Conservation (phyloP, 2,888 invertebrate genomes). For the Sesia bembeciformis region DNA sequence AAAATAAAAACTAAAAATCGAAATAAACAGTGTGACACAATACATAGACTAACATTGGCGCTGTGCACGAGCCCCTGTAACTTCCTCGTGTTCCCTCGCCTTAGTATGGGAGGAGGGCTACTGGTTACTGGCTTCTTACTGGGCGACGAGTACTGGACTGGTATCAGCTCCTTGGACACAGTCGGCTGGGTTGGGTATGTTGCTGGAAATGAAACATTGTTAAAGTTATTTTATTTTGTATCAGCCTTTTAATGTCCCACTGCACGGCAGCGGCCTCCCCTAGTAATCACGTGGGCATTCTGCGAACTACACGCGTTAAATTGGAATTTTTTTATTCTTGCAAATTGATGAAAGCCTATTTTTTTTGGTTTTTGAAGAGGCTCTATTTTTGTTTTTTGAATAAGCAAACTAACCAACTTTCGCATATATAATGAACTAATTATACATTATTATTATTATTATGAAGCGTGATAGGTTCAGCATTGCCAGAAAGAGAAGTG, state of each 20-base stretch:
- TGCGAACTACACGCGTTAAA: too few relatives aligned
- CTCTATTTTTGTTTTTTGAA: too few relatives aligned
- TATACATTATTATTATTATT: too few relatives aligned
- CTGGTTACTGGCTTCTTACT: constrained; percentile 34
- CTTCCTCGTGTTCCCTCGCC: constrained; percentile 41
- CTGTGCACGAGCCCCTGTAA: constrained; percentile 20
- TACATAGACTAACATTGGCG: constrained; percentile 54
- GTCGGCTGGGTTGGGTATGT: constrained; percentile 51
- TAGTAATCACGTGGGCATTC: neutral
- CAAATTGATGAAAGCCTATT: too few relatives aligned
- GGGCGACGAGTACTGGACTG: constrained; percentile 48
- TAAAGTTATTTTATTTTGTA: neutral
- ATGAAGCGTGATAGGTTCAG: too few relatives aligned
- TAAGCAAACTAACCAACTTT: too few relatives aligned
- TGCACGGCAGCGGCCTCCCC: too few relatives aligned
- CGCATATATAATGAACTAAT: too few relatives aligned
- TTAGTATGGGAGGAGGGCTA: constrained; percentile 56
- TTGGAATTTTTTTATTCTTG: too few relatives aligned
- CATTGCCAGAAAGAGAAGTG: too few relatives aligned
- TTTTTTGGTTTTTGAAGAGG: too few relatives aligned
- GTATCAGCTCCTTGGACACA: constrained; percentile 42
- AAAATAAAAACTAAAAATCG: too few relatives aligned
- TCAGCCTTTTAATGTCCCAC: neutral
- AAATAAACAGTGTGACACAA: constrained; percentile 26
- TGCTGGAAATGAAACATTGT: constrained; percentile 30